Base-by-base conservation (phyloP, 2,797 vertebrate species). In the Erpetoichthys calabaricus region DNA sequence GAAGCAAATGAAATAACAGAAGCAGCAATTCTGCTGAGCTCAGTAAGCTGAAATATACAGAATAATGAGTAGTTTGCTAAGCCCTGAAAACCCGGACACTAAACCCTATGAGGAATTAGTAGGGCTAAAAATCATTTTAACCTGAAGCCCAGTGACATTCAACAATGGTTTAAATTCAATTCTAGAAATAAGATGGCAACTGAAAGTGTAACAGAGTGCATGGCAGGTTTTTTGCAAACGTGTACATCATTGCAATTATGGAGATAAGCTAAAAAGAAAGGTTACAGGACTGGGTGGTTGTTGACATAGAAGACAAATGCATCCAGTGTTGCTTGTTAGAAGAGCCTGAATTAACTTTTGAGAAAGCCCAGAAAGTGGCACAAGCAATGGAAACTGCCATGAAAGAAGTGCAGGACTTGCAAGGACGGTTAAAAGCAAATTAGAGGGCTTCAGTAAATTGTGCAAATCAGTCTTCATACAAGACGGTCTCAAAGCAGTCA, bases 261-360 rank as follows among this genome's bases (percentile, higher is more conserved):
- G 60, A 5, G 56, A 64, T 52, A 68, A 60, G 47, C 47, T 63
- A 6, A 52, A n/a, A 53, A 4, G 59, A 68, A 5, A 68, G 62
- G 66, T 8, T 65, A 5, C 3, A 45, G 3, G 57, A 69, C 42
- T 64, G 65, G 45, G 49, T 71, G 5, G 64, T 64, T 4, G 69
- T 64, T 51, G 46, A 66, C 0, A 63, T 71, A 2, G 53, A 60
- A 56, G 55, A 57, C 7, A 56, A 63, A n/a, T 41, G 42, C 1
- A 63, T 61, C 7, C 61, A 67, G 9, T 3, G 46, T 4, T 51
- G 47, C 4, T 45, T 64, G 10, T 44, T 66, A 45, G 45, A 51
- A 1, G 62, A 65, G 47, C 51, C 57, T 1, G 5, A 1, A 3
- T 7, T 65, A 10, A 5, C 55, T 65, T 25, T 25, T 25, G 25